Percentiles rank a stretch among this genome's conserved stretches.
phyloP scores from a whole-genome alignment of 2,888 invertebrate species.

The Chrysina gloriosa region DNA sequence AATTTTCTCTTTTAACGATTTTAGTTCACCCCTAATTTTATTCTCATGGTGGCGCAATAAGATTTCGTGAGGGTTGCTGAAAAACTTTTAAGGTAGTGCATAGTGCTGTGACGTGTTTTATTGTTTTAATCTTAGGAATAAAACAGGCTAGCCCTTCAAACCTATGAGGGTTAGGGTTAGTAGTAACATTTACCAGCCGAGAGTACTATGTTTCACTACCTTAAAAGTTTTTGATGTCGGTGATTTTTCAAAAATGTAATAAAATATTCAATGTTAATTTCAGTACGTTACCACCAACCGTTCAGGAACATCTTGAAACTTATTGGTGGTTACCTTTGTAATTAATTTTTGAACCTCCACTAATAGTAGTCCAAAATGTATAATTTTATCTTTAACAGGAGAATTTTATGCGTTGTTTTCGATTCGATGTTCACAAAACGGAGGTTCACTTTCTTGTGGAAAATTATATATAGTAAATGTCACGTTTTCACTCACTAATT shows the following conservation, averaged over 20 bases:
- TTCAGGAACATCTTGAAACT: not conserved
- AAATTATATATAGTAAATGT: constrained; percentile 16
- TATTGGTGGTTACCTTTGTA: constrained; percentile 2
- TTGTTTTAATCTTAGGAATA: constrained; percentile 36
- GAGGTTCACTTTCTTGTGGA: not conserved
- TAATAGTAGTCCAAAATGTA: not conserved
- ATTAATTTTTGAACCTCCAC: not conserved
- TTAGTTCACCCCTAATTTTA: constrained; percentile 68
- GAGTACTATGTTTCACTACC: constrained; percentile 52
- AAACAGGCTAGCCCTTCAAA: constrained; percentile 53
- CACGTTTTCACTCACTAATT: constrained; percentile 7
- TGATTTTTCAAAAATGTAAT: constrained; percentile 43
- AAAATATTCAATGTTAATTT: constrained; percentile 37
- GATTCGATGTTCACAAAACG: not conserved
- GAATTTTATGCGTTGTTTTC: not conserved
- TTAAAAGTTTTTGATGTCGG: constrained; percentile 48
- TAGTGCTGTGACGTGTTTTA: constrained; percentile 53
- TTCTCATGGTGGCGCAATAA: constrained; percentile 75
- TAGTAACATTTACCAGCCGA: constrained; percentile 36
- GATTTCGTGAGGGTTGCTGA: constrained; percentile 70
- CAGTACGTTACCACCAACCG: constrained; percentile 1
- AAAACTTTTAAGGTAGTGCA: constrained; percentile 58
- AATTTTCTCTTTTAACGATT: constrained; percentile 59
- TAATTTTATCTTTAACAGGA: not conserved
- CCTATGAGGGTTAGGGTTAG: constrained; percentile 63